These are phyloP conservation scores for Cephus sareptanus DNA, from an alignment of 2,888 invertebrate species.

Conservation along the genomic window DNA sequence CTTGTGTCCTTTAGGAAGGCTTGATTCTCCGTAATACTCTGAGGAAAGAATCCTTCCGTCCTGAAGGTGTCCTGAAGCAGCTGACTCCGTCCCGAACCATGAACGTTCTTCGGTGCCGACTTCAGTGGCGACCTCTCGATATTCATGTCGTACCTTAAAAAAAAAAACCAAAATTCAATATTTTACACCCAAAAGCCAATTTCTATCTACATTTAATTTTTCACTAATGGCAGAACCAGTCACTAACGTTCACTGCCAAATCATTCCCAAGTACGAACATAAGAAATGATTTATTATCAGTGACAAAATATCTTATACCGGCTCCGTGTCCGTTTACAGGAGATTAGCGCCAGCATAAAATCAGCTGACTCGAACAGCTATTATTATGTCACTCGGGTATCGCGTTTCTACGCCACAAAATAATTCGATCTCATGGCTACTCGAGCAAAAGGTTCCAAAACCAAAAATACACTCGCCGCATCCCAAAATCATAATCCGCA, in stretches of 20 bases:
- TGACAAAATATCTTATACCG: not conserved
- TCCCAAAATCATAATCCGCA: not conserved
- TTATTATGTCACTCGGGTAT: slow-evolving; percentile 1
- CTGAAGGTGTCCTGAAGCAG: slow-evolving; percentile 46
- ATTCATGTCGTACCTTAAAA: slow-evolving; percentile 51
- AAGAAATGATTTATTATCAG: not conserved
- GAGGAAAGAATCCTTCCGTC: slow-evolving; percentile 57
- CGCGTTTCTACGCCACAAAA: not conserved
- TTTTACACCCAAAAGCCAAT: not conserved
- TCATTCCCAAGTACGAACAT: too few relatives aligned
- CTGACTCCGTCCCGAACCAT: slow-evolving; percentile 19
- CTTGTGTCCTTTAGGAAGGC: slow-evolving; percentile 45
- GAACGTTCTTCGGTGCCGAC: slow-evolving; percentile 31
- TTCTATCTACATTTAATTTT: too few relatives aligned
- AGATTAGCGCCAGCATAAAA: not conserved
- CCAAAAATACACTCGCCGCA: not conserved
- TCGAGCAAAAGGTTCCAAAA: not conserved
- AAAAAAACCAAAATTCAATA: not conserved
- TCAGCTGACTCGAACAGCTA: not conserved
- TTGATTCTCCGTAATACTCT: slow-evolving; percentile 50
- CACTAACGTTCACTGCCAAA: too few relatives aligned
- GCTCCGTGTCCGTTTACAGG: not conserved
- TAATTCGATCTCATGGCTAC: not conserved
- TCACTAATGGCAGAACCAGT: too few relatives aligned
- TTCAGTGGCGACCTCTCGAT: slow-evolving; percentile 47